Percentiles rank a stretch among this genome's conserved stretches.
These are phyloP conservation scores for Trissonchulus latispiculum DNA, from an alignment of 2,888 invertebrate genomes.

Conservation along the genomic window DNA sequence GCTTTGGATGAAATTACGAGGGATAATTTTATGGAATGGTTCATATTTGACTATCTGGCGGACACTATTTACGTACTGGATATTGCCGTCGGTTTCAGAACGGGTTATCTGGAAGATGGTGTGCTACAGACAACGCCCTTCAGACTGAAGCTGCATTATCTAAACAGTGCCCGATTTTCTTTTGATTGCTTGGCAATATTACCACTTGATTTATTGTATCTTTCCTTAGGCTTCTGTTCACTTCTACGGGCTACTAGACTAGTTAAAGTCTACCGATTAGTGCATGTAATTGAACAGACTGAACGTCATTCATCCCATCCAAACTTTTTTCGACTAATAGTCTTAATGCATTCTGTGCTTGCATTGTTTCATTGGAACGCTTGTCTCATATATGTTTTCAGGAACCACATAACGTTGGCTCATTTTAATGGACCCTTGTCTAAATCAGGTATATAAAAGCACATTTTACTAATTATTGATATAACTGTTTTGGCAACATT, in stretches of 20 bases:
- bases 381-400: constrained; percentile 56
- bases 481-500: too few species aligned
- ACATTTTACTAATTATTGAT: too few species aligned
- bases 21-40: constrained; percentile 83
- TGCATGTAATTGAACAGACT: constrained; percentile 96
- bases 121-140: constrained; percentile 89
- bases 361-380: constrained; percentile 99
- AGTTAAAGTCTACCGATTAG: constrained; percentile 93
- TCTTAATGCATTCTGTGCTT: constrained; percentile 67
- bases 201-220: constrained; percentile 92
- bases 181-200: constrained; percentile 94
- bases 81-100: constrained; percentile 92
- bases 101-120: constrained; percentile 92
- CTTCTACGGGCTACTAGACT: constrained; percentile 86
- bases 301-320: constrained; percentile 98
- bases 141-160: constrained; percentile 87
- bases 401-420: not conserved
- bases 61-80: constrained; percentile 91
- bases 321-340: constrained; percentile 60
- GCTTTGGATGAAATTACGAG: constrained; percentile 75
- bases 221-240: constrained; percentile 87
- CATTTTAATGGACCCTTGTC: too few species aligned
- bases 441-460: too few species aligned
- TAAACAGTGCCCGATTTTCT: constrained; percentile 95
- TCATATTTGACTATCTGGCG: constrained; percentile 88